Conservation (phyloP, 2,888 invertebrate species). For the Neuroscelio doddi region DNA sequence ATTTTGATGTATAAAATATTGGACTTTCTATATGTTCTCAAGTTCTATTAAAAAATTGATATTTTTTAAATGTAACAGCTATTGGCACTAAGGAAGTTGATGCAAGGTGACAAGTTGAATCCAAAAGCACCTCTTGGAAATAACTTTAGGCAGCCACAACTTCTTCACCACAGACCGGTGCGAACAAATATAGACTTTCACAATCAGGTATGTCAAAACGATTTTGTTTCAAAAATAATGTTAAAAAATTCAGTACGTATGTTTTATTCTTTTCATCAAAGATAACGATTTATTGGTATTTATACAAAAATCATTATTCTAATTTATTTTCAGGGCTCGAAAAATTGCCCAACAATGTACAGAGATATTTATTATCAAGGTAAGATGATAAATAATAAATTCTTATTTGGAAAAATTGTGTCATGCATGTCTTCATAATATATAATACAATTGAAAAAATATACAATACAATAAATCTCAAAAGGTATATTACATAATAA, state of each 20-base stretch:
- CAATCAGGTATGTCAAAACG: constrained; percentile 77
- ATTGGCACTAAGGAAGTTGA: constrained; percentile 85
- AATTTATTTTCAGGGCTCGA: constrained; percentile 79
- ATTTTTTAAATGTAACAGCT: constrained; percentile 76
- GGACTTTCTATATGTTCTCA: too few species aligned
- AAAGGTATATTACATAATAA: too few species aligned
- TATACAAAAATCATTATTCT: neutral
- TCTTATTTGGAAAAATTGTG: too few species aligned
- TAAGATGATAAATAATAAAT: constrained; percentile 66
- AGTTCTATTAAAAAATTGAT: too few species aligned
- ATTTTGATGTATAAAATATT: too few species aligned
- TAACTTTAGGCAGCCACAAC: constrained; percentile 95
- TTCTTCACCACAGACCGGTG: constrained; percentile 93
- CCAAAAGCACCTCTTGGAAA: constrained; percentile 94
- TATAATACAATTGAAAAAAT: too few species aligned
- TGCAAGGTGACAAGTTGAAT: constrained; percentile 90
- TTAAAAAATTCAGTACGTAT: neutral
- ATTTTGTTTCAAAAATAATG: constrained; percentile 6
- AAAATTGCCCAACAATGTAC: constrained; percentile 93
- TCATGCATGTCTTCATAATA: too few species aligned
- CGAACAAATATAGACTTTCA: constrained; percentile 98
- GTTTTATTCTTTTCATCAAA: too few species aligned
- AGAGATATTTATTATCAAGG: constrained; percentile 94
- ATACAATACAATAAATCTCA: too few species aligned
- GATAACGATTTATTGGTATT: too few species aligned